Evolutionary conservation across 2,888 invertebrate genomes (phyloP), one percentile per base, ranked within the genome.

Genomic region (Plebejus melissa): DNA sequence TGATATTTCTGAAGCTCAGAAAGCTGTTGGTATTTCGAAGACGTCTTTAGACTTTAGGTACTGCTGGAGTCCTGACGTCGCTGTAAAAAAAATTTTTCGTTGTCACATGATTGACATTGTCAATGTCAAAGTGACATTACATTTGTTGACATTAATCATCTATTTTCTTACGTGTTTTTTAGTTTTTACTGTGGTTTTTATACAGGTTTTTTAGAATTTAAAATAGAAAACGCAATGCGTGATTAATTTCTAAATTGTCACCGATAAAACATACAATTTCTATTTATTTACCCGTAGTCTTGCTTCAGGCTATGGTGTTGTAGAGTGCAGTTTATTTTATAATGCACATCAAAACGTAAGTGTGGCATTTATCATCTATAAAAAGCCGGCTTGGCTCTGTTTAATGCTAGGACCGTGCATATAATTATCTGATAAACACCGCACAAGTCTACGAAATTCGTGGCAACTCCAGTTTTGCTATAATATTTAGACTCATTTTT

Each of bases 321-420:
- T 65, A 60, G 32, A 36, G 5, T 32, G 32, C 11, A 60, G 28
- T 65, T 16, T 32, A 65, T 36, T 65, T 16, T 32, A 65, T 36
- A 32, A 65, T 65, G 65, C 32, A 65, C 65, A 65, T 16, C 11
- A 65, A 65, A 65, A 36, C 65, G 65, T 65, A 65, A 65, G 65
- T 65, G 28, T 28, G 28, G 22, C 16, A 2, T 60, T 13, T 13
- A 32, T 16, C 32, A 32, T 2, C 4, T 32, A 2, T 65, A 50
- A 3, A 4, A 11, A 32, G 65, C 32, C 65, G 65, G 65, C 65
- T 22, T 11, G 9, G 22, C 46, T 46, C 9, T 60, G 11, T 28
- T 13, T 60, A 11, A 60, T 22, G 7, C 11, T 28, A 60, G n/a
- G 4, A 57, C 57, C n/a, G 7, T n/a, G 7, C n/a, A 58, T 58